These are phyloP conservation scores for Lordiphosa stackelbergi DNA, from an alignment of 1,140 invertebrate species.

Conservation along the genomic window DNA sequence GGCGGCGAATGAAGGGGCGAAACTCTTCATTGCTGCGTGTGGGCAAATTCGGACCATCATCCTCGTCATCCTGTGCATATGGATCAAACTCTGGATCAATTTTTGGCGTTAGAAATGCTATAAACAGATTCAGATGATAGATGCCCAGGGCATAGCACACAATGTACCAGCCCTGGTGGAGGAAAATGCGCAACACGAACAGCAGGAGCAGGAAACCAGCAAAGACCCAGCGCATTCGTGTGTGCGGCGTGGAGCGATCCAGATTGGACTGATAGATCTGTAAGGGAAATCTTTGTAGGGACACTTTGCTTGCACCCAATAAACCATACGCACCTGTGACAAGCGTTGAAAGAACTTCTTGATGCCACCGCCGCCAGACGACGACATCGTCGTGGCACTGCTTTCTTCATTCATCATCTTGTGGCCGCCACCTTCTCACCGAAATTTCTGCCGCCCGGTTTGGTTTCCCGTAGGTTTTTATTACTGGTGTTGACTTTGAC, in stretches of 20 bases:
- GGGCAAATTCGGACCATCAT: constrained; percentile 94
- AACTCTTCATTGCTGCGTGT: constrained; percentile 98
- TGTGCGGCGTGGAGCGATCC: constrained; percentile 83
- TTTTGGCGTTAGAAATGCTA: constrained; percentile 99
- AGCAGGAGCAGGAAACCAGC: constrained; percentile 79
- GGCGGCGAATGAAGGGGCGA: constrained; percentile 96
- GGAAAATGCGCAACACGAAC: constrained; percentile 81
- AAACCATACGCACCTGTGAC: constrained; percentile 57
- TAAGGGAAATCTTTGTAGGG: constrained; percentile 13
- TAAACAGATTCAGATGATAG: constrained; percentile 99
- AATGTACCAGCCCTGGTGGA: constrained; percentile 97
- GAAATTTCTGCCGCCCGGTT: not conserved
- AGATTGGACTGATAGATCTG: constrained; percentile 80
- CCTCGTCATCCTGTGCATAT: constrained; percentile 84
- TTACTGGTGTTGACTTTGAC: constrained; percentile 43
- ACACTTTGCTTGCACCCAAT: too few relatives aligned
- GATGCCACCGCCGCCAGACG: constrained; percentile 54
- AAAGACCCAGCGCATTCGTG: constrained; percentile 80
- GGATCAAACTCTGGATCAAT: constrained; percentile 97
- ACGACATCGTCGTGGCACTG: constrained; percentile 43
- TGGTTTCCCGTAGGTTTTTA: constrained; percentile 15
- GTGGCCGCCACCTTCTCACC: constrained; percentile 16
- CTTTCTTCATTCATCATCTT: constrained; percentile 76
- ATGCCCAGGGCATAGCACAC: constrained; percentile 99
- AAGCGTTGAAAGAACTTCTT: constrained; percentile 70